phyloP scores from a whole-genome alignment of 2,888 invertebrate species.

The Drosophila demipolita region DNA sequence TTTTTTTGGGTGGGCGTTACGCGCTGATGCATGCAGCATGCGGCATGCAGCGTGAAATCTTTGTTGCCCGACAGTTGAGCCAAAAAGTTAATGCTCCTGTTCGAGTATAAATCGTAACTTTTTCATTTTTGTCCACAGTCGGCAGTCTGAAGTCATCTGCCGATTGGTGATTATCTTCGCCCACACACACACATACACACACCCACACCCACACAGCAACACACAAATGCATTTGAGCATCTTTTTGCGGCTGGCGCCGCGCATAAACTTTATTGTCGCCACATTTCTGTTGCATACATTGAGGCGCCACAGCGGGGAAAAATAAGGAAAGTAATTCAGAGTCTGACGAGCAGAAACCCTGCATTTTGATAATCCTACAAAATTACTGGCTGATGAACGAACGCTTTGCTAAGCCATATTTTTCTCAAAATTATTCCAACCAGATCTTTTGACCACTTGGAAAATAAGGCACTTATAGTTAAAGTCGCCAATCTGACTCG shows the following conservation, averaged over 20 bases:
- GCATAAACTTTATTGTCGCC: conserved; percentile 81
- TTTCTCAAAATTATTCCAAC: background rate
- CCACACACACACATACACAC: conserved; percentile 11
- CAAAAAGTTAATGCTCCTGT: conserved; percentile 30
- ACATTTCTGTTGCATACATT: conserved; percentile 78
- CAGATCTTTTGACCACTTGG: background rate
- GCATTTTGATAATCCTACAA: accelerated
- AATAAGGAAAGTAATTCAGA: background rate
- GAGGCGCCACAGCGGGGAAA: conserved; percentile 64
- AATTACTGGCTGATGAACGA: background rate
- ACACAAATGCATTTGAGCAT: conserved; percentile 25
- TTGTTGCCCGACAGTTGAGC: conserved; percentile 43
- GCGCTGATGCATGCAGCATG: conserved; percentile 17
- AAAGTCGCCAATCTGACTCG: background rate
- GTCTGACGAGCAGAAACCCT: background rate
- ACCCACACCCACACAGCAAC: background rate
- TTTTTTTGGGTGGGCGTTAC: conserved; percentile 44
- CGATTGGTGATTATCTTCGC: conserved; percentile 32
- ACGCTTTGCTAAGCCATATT: background rate
- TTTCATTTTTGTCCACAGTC: conserved; percentile 19
- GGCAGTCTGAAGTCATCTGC: background rate
- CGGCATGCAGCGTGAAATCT: conserved; percentile 38
- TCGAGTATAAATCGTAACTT: conserved; percentile 16
- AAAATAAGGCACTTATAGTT: background rate
- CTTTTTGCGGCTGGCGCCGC: conserved; percentile 59